These are phyloP conservation scores for Acipenser ruthenus DNA, from an alignment of 2,797 vertebrate genomes.

Conservation along the genomic window DNA sequence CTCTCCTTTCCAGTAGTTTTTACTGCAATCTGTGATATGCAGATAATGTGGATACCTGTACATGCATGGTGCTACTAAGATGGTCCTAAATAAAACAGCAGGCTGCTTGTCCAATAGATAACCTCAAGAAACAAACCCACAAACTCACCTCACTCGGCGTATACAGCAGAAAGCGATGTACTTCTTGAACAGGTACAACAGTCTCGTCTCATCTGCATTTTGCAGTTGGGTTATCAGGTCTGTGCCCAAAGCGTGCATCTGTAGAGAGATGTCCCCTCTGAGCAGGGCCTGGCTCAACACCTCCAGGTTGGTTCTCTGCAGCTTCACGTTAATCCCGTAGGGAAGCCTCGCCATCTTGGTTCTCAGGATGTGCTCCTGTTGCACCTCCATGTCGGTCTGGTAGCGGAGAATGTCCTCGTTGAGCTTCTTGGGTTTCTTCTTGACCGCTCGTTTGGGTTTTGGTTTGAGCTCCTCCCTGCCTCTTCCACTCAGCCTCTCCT, in stretches of 20 bases:
- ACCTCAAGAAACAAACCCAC: constrained; percentile 27
- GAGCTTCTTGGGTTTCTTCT: not conserved
- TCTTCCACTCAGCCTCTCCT: not conserved
- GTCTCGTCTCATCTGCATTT: constrained; percentile 21
- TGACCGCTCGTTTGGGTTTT: not conserved
- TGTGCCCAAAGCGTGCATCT: constrained; percentile 23
- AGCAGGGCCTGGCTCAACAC: constrained; percentile 32
- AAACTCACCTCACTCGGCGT: constrained; percentile 1
- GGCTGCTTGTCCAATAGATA: too few relatives aligned
- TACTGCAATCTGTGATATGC: too few relatives aligned
- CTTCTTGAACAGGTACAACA: constrained; percentile 39
- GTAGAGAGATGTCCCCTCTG: constrained; percentile 21
- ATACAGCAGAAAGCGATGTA: constrained; percentile 34
- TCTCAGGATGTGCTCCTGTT: constrained; percentile 10
- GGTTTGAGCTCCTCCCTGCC: not conserved
- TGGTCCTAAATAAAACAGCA: too few relatives aligned
- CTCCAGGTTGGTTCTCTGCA: constrained; percentile 38
- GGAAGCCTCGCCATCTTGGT: constrained; percentile 6
- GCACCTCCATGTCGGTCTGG: not conserved
- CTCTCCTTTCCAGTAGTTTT: too few relatives aligned
- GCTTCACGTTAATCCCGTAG: constrained; percentile 35
- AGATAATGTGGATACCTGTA: too few relatives aligned
- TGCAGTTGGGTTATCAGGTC: constrained; percentile 32
- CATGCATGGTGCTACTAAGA: too few relatives aligned
- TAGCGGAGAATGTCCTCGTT: constrained; percentile 1